Conservation (phyloP, 2,797 vertebrate species). For the Heterohyrax brucei region DNA sequence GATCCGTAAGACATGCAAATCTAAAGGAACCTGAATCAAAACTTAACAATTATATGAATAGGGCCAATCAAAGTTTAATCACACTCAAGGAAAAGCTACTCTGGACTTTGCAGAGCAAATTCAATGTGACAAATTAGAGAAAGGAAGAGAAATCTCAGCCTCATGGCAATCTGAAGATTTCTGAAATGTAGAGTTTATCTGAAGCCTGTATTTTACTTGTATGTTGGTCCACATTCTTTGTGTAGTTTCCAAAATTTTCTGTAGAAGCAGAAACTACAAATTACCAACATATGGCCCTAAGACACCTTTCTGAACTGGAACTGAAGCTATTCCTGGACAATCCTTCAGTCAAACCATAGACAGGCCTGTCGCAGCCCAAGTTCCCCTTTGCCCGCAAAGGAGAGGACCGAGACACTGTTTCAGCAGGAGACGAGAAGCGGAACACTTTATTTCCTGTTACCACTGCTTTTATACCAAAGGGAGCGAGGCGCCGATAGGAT, state of each 20-base stretch:
- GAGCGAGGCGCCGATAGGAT: too few relatives aligned
- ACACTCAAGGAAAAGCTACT: neutral
- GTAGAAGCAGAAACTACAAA: slow-evolving; percentile 63
- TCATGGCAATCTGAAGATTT: neutral
- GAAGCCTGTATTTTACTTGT: neutral
- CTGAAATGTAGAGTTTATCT: neutral
- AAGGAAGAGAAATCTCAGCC: neutral
- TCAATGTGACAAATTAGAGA: neutral
- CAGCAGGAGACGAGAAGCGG: too few relatives aligned
- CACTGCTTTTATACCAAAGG: too few relatives aligned
- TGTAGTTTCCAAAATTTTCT: slow-evolving; percentile 65
- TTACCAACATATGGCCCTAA: neutral
- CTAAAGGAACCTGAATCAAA: slow-evolving; percentile 1
- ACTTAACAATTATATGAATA: neutral
- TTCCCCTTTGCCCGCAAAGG: too few relatives aligned
- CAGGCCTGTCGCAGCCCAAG: too few relatives aligned
- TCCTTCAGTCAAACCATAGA: too few relatives aligned
- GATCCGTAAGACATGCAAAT: slow-evolving; percentile 16
- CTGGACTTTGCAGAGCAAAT: slow-evolving; percentile 33
- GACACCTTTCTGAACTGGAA: too few relatives aligned
- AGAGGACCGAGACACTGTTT: too few relatives aligned
- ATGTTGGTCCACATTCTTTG: slow-evolving; percentile 45
- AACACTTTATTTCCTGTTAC: too few relatives aligned
- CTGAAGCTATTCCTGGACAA: too few relatives aligned
- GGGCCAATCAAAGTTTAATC: neutral